These are phyloP conservation scores for Dendrolimus pini DNA, from an alignment of 2,888 invertebrate species.

Conservation along the genomic window DNA sequence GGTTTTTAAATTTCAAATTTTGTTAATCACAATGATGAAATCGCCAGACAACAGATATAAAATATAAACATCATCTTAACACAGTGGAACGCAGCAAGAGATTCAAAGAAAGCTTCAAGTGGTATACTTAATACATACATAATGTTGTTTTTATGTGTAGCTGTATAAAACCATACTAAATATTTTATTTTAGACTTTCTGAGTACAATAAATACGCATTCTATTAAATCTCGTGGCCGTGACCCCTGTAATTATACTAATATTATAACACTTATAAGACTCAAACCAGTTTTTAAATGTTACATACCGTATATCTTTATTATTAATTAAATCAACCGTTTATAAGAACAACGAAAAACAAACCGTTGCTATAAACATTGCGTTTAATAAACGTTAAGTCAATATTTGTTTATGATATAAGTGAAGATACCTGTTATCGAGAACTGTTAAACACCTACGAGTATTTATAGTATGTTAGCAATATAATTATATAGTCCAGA, in stretches of 20 bases:
- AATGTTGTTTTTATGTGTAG: too few relatives aligned
- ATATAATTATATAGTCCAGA: too few relatives aligned
- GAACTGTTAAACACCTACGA: background rate
- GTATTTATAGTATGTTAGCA: too few relatives aligned
- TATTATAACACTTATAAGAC: constrained; percentile 20
- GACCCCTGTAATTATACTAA: constrained; percentile 38
- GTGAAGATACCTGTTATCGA: background rate
- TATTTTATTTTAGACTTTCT: background rate
- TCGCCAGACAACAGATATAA: background rate
- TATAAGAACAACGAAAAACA: constrained; percentile 1
- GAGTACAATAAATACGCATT: background rate
- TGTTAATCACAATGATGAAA: background rate
- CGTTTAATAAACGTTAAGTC: background rate
- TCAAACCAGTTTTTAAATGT: constrained; percentile 28
- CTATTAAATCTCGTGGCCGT: constrained; percentile 24
- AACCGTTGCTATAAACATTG: background rate
- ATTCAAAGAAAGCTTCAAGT: background rate
- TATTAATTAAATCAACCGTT: constrained; percentile 2
- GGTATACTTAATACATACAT: too few relatives aligned
- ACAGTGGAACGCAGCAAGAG: background rate
- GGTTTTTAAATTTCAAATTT: background rate
- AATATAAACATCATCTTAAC: background rate
- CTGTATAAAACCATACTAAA: too few relatives aligned
- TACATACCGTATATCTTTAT: background rate
- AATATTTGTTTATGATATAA: background rate